These are phyloP conservation scores for Periophthalmus modestus DNA, from an alignment of 2,113 vertebrate genomes.

Conservation along the genomic window DNA sequence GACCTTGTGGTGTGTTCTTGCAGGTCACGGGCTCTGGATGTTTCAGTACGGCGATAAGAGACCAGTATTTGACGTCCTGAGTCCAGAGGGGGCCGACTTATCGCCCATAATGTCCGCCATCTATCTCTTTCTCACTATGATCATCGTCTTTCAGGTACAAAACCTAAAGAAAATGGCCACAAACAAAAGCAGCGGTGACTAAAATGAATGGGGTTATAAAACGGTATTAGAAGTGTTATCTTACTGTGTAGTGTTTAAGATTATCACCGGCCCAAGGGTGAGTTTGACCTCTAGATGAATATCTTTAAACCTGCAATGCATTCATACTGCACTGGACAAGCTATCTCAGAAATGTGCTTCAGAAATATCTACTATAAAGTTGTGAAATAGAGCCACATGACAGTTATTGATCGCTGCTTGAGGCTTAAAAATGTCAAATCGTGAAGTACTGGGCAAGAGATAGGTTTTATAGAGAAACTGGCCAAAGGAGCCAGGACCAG, in stretches of 20 bases:
- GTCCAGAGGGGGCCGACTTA: constrained; percentile 84
- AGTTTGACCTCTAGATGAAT: constrained; percentile 37
- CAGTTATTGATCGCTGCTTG: constrained; percentile 34
- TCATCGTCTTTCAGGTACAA: constrained; percentile 95
- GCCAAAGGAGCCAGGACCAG: neutral
- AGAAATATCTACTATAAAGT: neutral
- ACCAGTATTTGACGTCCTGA: constrained; percentile 89
- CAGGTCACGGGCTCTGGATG: constrained; percentile 94
- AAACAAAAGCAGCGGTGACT: constrained; percentile 17
- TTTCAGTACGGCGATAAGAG: constrained; percentile 87
- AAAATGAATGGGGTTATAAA: constrained; percentile 22
- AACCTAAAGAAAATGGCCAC: constrained; percentile 7
- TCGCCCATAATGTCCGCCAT: constrained; percentile 87
- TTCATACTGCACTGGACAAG: neutral
- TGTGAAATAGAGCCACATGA: constrained; percentile 15
- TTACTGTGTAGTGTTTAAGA: constrained; percentile 5
- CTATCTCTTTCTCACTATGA: constrained; percentile 95
- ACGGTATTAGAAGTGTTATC: constrained; percentile 28
- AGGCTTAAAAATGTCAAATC: constrained; percentile 1
- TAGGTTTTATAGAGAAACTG: neutral
- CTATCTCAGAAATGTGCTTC: neutral
- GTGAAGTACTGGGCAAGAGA: neutral
- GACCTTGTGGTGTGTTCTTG: constrained; percentile 53
- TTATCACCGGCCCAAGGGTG: neutral
- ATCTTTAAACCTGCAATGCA: constrained; percentile 23